phyloP scores from a whole-genome alignment of 2,888 invertebrate species.

The Tillus elongatus region DNA sequence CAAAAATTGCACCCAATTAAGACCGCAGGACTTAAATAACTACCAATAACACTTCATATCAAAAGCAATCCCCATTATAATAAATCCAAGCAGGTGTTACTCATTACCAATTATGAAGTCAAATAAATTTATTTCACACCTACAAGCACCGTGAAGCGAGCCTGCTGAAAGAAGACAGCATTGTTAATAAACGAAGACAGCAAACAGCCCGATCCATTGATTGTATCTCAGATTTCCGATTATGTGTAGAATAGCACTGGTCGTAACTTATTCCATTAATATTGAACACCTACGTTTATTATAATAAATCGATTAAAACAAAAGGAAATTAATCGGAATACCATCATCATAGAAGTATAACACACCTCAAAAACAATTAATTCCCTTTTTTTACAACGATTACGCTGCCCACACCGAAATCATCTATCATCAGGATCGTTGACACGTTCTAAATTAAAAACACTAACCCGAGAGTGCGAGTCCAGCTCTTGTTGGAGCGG shows the following conservation, averaged over 20 bases:
- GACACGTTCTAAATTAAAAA: slow-evolving; percentile 46
- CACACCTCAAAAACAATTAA: slow-evolving; percentile 43
- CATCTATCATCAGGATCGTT: slow-evolving; percentile 44
- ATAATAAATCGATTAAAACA: slow-evolving; percentile 41
- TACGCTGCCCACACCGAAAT: slow-evolving; percentile 40
- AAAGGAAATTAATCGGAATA: slow-evolving; percentile 39
- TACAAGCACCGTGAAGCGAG: neutral
- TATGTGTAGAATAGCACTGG: no score
- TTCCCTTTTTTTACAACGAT: slow-evolving; percentile 37
- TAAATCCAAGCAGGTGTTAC: slow-evolving; percentile 2
- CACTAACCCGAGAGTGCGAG: slow-evolving; percentile 38
- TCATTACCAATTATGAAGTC: neutral
- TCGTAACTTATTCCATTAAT: slow-evolving; percentile 34
- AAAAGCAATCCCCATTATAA: slow-evolving; percentile 1
- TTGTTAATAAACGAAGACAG: no score
- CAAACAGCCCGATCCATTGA: no score
- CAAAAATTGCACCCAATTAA: no score
- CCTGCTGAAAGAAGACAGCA: no score
- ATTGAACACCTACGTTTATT: slow-evolving; percentile 37
- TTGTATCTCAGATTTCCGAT: no score
- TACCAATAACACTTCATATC: no score
- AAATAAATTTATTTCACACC: slow-evolving; percentile 2
- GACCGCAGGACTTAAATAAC: no score
- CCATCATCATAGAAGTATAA: slow-evolving; percentile 34
- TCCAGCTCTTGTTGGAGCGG: slow-evolving; percentile 12